phyloP scores from a whole-genome alignment of 2,888 invertebrate species.

The Parnassius smintheus region DNA sequence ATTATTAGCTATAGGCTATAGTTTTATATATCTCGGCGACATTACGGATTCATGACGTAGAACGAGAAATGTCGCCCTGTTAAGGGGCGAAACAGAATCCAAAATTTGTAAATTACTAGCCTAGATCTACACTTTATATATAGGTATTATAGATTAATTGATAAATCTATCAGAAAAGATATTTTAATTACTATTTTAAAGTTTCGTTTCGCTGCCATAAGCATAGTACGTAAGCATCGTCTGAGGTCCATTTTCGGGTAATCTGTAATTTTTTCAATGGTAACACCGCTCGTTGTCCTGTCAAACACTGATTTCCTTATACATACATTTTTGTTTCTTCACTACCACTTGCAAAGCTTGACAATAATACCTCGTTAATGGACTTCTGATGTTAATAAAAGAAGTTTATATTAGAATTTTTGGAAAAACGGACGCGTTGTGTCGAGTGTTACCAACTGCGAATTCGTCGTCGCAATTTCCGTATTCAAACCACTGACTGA shows the following conservation, averaged over 20 bases:
- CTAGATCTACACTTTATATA: slow-evolving; percentile 47
- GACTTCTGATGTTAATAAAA: slow-evolving; percentile 13
- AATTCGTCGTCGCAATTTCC: slow-evolving; percentile 6
- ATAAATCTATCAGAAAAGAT: slow-evolving; percentile 63
- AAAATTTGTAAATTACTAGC: slow-evolving; percentile 69
- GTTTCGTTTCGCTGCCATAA: slow-evolving; percentile 68
- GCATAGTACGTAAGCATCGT: slow-evolving; percentile 47
- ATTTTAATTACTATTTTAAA: slow-evolving; percentile 65
- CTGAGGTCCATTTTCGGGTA: slow-evolving; percentile 52
- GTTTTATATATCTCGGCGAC: slow-evolving; percentile 45
- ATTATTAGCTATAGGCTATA: slow-evolving; percentile 56
- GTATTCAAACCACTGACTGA: background rate
- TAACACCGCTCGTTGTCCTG: slow-evolving; percentile 35
- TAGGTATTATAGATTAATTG: slow-evolving; percentile 55
- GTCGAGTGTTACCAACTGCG: slow-evolving; percentile 6
- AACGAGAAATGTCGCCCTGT: background rate
- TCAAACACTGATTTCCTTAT: slow-evolving; percentile 10
- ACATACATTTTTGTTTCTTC: background rate
- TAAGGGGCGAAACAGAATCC: slow-evolving; percentile 34
- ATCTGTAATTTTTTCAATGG: slow-evolving; percentile 35
- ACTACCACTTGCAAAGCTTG: slow-evolving; percentile 7
- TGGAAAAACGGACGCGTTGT: slow-evolving; percentile 7
- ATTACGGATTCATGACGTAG: slow-evolving; percentile 25
- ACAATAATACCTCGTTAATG: slow-evolving; percentile 19
- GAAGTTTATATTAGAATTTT: slow-evolving; percentile 9